These are phyloP conservation scores for Lithobates pipiens DNA, from an alignment of 2,797 vertebrate genomes.

Conservation along the genomic window DNA sequence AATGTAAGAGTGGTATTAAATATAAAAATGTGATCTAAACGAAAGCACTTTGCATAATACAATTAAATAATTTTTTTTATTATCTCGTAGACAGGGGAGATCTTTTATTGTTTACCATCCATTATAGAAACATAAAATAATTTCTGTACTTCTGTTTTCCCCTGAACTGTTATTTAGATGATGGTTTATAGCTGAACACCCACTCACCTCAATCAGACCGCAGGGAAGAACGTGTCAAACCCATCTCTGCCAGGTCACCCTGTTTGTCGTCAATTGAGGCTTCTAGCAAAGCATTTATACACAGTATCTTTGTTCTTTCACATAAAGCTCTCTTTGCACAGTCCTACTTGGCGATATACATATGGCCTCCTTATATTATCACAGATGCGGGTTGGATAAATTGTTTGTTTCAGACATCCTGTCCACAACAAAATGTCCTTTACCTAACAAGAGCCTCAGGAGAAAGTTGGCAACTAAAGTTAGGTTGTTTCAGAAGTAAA, in stretches of 20 bases:
- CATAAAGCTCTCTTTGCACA: neutral
- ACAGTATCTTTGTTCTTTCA: slow-evolving; percentile 1
- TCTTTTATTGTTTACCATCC: slow-evolving; percentile 18
- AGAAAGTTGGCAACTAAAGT: neutral
- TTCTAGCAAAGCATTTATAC: neutral
- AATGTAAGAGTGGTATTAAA: too few relatives aligned
- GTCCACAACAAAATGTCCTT: neutral
- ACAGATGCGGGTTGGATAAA: neutral
- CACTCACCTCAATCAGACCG: slow-evolving; percentile 15
- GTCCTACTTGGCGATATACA: neutral
- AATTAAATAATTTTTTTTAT: slow-evolving; percentile 11
- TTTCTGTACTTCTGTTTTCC: slow-evolving; percentile 6
- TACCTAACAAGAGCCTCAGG: neutral
- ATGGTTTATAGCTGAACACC: slow-evolving; percentile 13
- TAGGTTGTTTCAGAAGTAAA: neutral
- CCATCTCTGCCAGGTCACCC: neutral
- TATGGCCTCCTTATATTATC: neutral
- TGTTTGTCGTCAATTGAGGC: neutral
- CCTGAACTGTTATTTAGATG: slow-evolving; percentile 17
- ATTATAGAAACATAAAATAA: slow-evolving; percentile 23
- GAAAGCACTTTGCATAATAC: neutral
- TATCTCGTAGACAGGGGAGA: neutral
- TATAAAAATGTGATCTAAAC: neutral
- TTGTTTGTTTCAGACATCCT: neutral
- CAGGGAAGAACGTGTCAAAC: slow-evolving; percentile 2